Conservation (phyloP, 2,888 invertebrate genomes). For the Pteria penguin region DNA sequence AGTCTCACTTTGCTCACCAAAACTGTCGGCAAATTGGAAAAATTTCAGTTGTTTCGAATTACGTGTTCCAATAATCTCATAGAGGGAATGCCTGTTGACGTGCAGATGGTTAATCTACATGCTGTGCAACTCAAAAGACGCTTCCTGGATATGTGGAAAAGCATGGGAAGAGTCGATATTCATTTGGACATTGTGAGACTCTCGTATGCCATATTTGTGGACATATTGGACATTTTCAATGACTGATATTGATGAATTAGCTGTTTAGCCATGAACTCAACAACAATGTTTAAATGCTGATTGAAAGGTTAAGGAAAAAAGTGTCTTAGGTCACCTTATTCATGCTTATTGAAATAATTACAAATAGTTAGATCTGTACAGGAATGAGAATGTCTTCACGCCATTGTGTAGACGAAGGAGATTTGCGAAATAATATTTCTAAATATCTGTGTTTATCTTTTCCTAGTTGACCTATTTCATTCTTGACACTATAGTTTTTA, state of each 20-base stretch:
- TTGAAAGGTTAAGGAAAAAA: no score
- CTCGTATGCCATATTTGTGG: constrained; percentile 61
- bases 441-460: no score
- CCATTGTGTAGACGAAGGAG: no score
- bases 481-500: no score
- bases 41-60: constrained; percentile 60
- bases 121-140: constrained; percentile 39
- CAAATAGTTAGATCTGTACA: no score
- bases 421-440: no score
- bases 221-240: constrained; percentile 60
- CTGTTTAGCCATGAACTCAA: no score
- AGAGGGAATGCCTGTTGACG: constrained; percentile 47
- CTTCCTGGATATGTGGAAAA: constrained; percentile 42
- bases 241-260: neutral
- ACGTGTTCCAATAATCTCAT: constrained; percentile 54
- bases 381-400: no score
- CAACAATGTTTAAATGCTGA: no score
- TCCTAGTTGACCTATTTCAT: no score
- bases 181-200: constrained; percentile 56
- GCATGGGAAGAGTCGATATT: constrained; percentile 57
- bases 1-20: constrained; percentile 54
- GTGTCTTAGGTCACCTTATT: no score
- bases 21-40: constrained; percentile 56
- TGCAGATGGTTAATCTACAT: constrained; percentile 46
- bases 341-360: no score